Evolutionary conservation across 2,888 invertebrate genomes (phyloP).

Genomic region (Amiota minor): DNA sequence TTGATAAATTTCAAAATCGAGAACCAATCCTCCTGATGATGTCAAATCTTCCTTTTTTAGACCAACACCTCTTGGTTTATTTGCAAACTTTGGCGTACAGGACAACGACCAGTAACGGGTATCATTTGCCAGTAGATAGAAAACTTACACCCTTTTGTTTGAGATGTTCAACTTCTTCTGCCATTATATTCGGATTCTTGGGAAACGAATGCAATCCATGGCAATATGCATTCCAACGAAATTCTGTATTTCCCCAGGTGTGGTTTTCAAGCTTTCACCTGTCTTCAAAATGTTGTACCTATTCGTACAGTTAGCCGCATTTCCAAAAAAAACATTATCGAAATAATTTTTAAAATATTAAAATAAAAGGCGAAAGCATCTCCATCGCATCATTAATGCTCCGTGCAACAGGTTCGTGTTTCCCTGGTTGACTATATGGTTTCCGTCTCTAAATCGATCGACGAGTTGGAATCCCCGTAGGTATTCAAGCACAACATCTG

Average conservation of each 20-base stretch:
- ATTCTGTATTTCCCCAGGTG: background rate
- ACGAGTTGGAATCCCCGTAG: background rate
- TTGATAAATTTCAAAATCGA: background rate
- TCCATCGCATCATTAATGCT: background rate
- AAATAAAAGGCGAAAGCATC: background rate
- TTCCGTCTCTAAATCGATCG: background rate
- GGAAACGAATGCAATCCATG: conserved; percentile 8
- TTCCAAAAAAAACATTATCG: background rate
- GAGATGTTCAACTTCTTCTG: background rate
- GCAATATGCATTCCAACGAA: conserved; percentile 15
- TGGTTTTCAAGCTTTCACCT: background rate
- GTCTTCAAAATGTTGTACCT: background rate
- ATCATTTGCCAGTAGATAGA: background rate
- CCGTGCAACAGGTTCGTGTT: background rate
- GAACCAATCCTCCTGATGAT: background rate
- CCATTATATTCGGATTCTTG: background rate
- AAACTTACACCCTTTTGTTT: background rate
- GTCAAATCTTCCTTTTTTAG: background rate
- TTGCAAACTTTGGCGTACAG: background rate
- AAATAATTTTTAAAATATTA: background rate
- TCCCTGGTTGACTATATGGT: background rate
- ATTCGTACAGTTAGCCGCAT: background rate
- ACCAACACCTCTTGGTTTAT: background rate
- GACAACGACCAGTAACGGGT: background rate
- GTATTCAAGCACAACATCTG: background rate